Conservation (phyloP, 1,140 invertebrate species). For the Zaprionus ghesquierei region DNA sequence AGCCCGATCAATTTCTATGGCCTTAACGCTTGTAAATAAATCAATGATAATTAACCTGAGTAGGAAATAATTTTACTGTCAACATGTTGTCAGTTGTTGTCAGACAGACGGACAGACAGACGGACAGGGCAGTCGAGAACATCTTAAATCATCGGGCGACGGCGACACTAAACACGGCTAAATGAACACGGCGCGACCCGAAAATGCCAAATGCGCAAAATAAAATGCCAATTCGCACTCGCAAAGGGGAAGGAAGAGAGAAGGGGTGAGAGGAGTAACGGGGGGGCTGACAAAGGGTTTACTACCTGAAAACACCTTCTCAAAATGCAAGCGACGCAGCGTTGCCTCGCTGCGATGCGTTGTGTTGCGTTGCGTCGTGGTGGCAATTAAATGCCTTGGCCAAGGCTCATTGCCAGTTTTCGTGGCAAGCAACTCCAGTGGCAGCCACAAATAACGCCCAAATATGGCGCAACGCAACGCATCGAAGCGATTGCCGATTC, state of each 20-base stretch:
- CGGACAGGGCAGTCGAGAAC: slow-evolving; percentile 72
- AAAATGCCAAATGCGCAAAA: slow-evolving; percentile 76
- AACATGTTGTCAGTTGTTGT: slow-evolving; percentile 72
- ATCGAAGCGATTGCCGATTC: slow-evolving; percentile 71
- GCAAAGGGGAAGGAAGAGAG: neutral
- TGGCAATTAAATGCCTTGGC: slow-evolving; percentile 77
- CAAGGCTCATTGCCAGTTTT: slow-evolving; percentile 58
- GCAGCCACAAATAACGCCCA: slow-evolving; percentile 75
- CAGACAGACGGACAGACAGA: too few relatives aligned
- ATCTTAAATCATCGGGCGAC: slow-evolving; percentile 78
- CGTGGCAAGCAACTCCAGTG: slow-evolving; percentile 19
- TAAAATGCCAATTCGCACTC: slow-evolving; percentile 81
- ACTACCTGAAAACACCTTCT: slow-evolving; percentile 61
- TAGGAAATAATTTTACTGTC: slow-evolving; percentile 80
- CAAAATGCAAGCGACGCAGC: slow-evolving; percentile 4
- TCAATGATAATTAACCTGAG: slow-evolving; percentile 80
- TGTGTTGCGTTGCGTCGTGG: slow-evolving; percentile 63
- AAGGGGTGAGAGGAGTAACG: neutral
- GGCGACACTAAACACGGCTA: slow-evolving; percentile 72
- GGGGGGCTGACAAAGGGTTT: neutral
- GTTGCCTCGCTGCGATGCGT: slow-evolving; percentile 36
- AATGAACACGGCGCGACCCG: slow-evolving; percentile 66
- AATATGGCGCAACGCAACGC: slow-evolving; percentile 76
- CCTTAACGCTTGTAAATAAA: slow-evolving; percentile 68
- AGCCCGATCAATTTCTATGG: too few relatives aligned